Conservation (phyloP, 2,888 invertebrate species). For the Mythimna impura region DNA sequence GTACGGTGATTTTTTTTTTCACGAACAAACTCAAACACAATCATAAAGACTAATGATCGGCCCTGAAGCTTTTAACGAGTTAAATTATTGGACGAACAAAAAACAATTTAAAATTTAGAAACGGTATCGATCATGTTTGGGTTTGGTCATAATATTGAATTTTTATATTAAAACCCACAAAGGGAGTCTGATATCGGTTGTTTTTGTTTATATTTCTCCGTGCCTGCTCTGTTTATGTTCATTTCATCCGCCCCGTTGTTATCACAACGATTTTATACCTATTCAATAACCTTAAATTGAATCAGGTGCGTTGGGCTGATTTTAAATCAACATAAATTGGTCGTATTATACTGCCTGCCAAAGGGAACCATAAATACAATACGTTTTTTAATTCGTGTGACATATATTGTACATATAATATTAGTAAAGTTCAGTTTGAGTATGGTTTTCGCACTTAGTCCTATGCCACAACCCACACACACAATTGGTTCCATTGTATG, state of each 20-base stretch:
- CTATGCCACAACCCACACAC: no score
- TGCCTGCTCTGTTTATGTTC: conserved; percentile 25
- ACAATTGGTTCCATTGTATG: no score
- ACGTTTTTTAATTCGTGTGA: not conserved
- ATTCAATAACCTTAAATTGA: conserved; percentile 37
- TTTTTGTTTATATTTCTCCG: conserved; percentile 25
- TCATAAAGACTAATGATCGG: conserved; percentile 58
- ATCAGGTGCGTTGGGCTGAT: not conserved
- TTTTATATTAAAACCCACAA: conserved; percentile 35
- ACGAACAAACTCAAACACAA: conserved; percentile 34
- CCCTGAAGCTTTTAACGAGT: conserved; percentile 49
- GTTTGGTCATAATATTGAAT: conserved; percentile 26
- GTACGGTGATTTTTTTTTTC: conserved; percentile 38
- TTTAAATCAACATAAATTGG: conserved; percentile 26
- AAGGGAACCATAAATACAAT: not conserved
- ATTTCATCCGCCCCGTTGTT: conserved; percentile 24
- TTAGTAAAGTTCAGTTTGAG: no score
- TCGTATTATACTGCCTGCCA: not conserved
- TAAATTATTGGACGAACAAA: conserved; percentile 46
- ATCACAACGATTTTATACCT: conserved; percentile 13
- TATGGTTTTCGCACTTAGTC: no score
- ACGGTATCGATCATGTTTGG: conserved; percentile 30
- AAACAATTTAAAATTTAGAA: conserved; percentile 43
- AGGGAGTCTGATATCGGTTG: conserved; percentile 22
- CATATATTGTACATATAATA: not conserved